Base-by-base conservation (phyloP, 2,888 invertebrate genomes). In the Cacoxenus indagator region DNA sequence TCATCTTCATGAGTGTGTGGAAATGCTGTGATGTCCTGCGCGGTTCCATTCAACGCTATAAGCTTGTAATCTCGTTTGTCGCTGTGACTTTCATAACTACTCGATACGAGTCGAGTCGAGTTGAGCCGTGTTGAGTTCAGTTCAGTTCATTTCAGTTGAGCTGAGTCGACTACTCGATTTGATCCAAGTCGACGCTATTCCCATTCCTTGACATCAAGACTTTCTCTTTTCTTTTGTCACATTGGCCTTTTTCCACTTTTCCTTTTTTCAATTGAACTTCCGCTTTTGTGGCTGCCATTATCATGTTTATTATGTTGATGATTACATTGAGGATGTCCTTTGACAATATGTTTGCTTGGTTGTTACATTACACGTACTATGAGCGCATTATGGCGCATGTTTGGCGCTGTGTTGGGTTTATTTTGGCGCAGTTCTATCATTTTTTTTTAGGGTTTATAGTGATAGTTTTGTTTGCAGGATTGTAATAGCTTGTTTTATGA, bases 51-150 rank as follows among this genome's bases (percentile, higher is more conserved):
- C 59, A 29, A 31, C 24, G 19, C 22, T 61, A 37, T 62, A 62
- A 45, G 79, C 78, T 78, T 70, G 75, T 78, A 77, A 78, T 76
- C 78, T 78, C 73, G 76, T 75, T 78, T 78, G 48, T 69, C 65
- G 67, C 65, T 71, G 67, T 71, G 69, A 70, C 76, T 73, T 69
- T 69, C 55, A 62, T 62, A 62, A 62, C 61, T 45, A 51, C 51
- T 5, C 17, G 19, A 51, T 17, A 17, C 51, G 14, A 37, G 37
- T 37, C 37, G 51, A 8, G n/a, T n/a, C n/a, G 45, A 43, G n/a
- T n/a, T 43, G 45, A 43, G n/a, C 11, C n/a, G 43, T n/a, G n/a
- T n/a, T n/a, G n/a, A n/a, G n/a, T n/a, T n/a, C n/a, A n/a, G n/a
- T n/a, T n/a, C n/a, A n/a, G n/a, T n/a, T n/a, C n/a, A n/a, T n/a